Evolutionary conservation across 1,140 invertebrate species (phyloP).

Genomic region (Zeugodacus cucurbitae): DNA sequence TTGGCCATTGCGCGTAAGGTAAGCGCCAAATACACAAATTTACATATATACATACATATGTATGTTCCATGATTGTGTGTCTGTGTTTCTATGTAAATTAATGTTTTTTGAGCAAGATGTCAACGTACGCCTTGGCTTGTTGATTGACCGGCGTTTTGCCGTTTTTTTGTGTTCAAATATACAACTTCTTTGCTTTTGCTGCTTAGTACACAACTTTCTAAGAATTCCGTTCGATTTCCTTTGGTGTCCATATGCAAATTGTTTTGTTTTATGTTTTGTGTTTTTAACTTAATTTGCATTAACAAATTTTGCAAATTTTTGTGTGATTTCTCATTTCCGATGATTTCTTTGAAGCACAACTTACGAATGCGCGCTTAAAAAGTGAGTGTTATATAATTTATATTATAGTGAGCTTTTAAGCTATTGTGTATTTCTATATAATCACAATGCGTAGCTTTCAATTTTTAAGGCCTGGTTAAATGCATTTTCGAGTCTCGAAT

Average conservation of each 20-base stretch:
- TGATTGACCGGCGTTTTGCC: not conserved
- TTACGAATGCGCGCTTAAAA: not conserved
- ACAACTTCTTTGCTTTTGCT: not conserved
- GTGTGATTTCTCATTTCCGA: not conserved
- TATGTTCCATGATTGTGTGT: not conserved
- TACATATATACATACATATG: not conserved
- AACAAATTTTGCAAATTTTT: not conserved
- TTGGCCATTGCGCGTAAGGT: not conserved
- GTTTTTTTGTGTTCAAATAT: not conserved
- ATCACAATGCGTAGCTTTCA: too few relatives aligned
- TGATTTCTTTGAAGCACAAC: not conserved
- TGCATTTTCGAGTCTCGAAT: too few relatives aligned
- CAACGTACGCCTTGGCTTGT: not conserved
- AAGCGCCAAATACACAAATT: not conserved
- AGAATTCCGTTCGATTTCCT: not conserved
- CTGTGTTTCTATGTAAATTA: not conserved
- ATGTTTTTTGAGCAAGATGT: not conserved
- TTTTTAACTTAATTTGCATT: not conserved
- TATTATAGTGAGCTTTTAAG: too few relatives aligned
- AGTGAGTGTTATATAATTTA: not conserved
- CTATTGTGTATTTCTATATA: too few relatives aligned
- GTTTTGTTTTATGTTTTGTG: not conserved
- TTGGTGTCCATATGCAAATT: not conserved
- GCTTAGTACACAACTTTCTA: not conserved
- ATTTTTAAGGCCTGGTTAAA: too few relatives aligned